phyloP scores from a whole-genome alignment of 2,797 vertebrate species.

The Bradypodion ventrale region DNA sequence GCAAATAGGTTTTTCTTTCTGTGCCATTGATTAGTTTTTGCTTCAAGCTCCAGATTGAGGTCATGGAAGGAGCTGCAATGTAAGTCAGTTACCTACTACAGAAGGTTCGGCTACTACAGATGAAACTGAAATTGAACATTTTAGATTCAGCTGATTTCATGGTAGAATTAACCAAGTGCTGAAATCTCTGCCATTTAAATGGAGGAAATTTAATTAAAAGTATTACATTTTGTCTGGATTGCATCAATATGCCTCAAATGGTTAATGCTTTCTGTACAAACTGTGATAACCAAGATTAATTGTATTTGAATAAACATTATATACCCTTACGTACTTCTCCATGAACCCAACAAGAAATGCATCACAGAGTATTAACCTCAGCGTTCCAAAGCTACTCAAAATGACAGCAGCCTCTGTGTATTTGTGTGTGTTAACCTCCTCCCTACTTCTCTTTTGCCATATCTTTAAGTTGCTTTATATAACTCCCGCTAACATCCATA shows the following conservation, averaged over 20 bases:
- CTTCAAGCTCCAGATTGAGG: background rate
- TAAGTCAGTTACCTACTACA: background rate
- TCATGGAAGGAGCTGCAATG: background rate
- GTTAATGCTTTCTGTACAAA: background rate
- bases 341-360: background rate
- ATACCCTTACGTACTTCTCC: background rate
- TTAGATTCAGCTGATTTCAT: background rate
- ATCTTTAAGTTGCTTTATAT: conserved; percentile 22
- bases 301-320: background rate
- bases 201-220: background rate
- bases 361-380: background rate
- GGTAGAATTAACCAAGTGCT: background rate
- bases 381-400: background rate
- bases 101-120: background rate
- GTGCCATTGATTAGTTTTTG: conserved; percentile 15
- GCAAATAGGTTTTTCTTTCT: background rate
- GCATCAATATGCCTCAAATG: background rate
- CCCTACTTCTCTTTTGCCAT: conserved; percentile 11
- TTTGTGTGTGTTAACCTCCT: conserved; percentile 9
- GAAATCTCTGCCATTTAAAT: background rate
- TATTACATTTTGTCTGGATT: background rate
- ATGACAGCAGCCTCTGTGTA: background rate
- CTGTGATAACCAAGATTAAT: background rate
- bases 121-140: background rate
- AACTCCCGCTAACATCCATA: conserved; percentile 12